A percentile compares a stretch with the other conserved stretches of the same genome.
These are phyloP conservation scores for Stenodema calcarata DNA, from an alignment of 2,888 invertebrate genomes.

Conservation along the genomic window DNA sequence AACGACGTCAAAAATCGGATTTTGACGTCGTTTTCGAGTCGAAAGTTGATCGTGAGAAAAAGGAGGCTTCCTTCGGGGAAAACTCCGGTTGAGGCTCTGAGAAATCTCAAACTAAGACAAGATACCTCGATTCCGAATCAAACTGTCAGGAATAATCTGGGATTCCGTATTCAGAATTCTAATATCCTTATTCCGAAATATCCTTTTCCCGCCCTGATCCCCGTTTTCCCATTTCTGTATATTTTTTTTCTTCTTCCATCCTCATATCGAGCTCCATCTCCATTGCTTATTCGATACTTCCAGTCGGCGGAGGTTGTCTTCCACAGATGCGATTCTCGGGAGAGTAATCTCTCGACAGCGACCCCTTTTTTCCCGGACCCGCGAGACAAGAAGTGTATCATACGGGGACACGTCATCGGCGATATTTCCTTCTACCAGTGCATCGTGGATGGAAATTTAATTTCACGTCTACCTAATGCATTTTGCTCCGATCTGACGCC, in stretches of 20 bases:
- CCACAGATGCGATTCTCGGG: not conserved
- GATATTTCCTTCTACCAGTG: no score
- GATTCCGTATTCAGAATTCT: constrained; percentile 36
- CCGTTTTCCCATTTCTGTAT: not conserved
- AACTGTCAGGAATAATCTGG: constrained; percentile 34
- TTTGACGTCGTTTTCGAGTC: no score
- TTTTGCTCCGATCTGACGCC: no score
- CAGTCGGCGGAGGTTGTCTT: not conserved
- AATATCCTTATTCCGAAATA: constrained; percentile 35
- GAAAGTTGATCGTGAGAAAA: no score
- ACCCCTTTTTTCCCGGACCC: no score
- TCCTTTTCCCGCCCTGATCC: not conserved
- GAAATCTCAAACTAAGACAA: constrained; percentile 9
- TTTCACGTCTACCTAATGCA: no score
- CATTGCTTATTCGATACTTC: not conserved
- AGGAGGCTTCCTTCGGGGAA: no score
- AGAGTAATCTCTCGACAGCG: not conserved
- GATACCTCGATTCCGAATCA: constrained; percentile 34
- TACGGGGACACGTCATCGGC: no score
- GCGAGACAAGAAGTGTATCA: no score
- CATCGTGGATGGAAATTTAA: no score
- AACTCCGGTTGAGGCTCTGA: no score
- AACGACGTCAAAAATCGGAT: no score
- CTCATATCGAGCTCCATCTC: not conserved
- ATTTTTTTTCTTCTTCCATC: not conserved